Evolutionary conservation across 2,113 vertebrate species (phyloP), one percentile per base, ranked within the genome.

Genomic region (Mobula hypostoma): DNA sequence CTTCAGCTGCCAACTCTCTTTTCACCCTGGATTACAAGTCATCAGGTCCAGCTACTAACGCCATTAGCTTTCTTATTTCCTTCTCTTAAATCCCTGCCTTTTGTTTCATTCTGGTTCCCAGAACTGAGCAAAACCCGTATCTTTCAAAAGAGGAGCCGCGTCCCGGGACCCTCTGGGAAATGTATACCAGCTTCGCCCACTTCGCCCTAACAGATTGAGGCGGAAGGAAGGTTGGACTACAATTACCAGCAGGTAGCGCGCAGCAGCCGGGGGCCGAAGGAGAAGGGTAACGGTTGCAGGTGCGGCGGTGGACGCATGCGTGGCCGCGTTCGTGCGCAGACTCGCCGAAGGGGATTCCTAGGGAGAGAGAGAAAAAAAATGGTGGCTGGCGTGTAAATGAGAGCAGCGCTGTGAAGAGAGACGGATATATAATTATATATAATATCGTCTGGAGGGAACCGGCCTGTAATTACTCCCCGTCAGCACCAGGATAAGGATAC

Each of bases 321-420:
- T 27, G 5, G 40, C 68, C 11, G 91, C 21, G 21, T 56, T 15
- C 15, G 7, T 29, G 91, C 91, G 91, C 91, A 72, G 91, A 93
- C 91, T 76, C 91, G 12, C 32, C 74, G 19, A 48, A 48, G 48
- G 36, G n/a, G 91, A 74, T 93, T 93, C 91, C 68, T 27, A 56
- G 70, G 70, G 70, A 56, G 90, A 74, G 90, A 32, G 66, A 32
- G 70, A 72, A 70, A 93, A 36, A 93, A 93, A 56, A 93, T 93
- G 91, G 91, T 93, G 91, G 91, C 36, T 48, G 36, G 36, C 72
- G 91, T 93, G 70, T 93, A 74, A 93, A 93, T 48, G 74, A 24
- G 68, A 76, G 68, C 90, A 93, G 91, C 36, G 91, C 32, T 74
- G 72, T 70, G 17, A 70, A 74, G 90, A 72, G 80, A 56, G 80